These are phyloP conservation scores for Drosophila melanica DNA, from an alignment of 1,140 invertebrate genomes.

Conservation along the genomic window DNA sequence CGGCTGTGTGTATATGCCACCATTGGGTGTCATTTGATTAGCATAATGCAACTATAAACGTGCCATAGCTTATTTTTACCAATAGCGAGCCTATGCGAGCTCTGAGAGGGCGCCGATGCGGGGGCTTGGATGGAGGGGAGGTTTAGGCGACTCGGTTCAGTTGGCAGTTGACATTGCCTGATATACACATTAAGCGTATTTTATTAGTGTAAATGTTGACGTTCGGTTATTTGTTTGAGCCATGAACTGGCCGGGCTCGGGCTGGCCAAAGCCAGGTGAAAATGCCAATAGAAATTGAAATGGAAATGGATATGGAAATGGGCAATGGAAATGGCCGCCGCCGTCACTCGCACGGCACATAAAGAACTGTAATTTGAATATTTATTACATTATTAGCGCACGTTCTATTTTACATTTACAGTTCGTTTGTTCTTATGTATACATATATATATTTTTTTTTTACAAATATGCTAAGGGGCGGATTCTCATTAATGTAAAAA, in stretches of 20 bases:
- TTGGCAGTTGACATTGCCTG: constrained; percentile 51
- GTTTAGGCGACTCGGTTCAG: constrained; percentile 37
- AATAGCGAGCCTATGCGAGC: constrained; percentile 32
- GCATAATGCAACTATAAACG: constrained; percentile 82
- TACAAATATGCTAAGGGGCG: constrained; percentile 17
- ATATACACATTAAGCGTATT: constrained; percentile 74
- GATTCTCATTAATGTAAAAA: constrained; percentile 34
- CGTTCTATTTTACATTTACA: constrained; percentile 28
- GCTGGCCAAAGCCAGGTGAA: constrained; percentile 15
- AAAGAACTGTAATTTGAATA: constrained; percentile 75
- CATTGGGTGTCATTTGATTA: constrained; percentile 82
- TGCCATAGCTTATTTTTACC: constrained; percentile 69
- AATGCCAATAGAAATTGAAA: constrained; percentile 21
- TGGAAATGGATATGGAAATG: constrained; percentile 21
- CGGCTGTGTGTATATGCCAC: constrained; percentile 59
- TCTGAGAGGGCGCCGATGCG: not conserved
- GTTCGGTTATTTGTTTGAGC: constrained; percentile 60
- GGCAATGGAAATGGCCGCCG: constrained; percentile 18
- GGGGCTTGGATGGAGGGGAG: not conserved
- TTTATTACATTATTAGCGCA: constrained; percentile 76
- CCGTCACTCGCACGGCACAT: not conserved
- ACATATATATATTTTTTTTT: constrained; percentile 7
- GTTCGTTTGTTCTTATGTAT: constrained; percentile 24
- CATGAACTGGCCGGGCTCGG: constrained; percentile 41
- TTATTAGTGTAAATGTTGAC: constrained; percentile 77